Conservation (phyloP, 2,888 invertebrate species). For the Drosophila kuntzei region DNA sequence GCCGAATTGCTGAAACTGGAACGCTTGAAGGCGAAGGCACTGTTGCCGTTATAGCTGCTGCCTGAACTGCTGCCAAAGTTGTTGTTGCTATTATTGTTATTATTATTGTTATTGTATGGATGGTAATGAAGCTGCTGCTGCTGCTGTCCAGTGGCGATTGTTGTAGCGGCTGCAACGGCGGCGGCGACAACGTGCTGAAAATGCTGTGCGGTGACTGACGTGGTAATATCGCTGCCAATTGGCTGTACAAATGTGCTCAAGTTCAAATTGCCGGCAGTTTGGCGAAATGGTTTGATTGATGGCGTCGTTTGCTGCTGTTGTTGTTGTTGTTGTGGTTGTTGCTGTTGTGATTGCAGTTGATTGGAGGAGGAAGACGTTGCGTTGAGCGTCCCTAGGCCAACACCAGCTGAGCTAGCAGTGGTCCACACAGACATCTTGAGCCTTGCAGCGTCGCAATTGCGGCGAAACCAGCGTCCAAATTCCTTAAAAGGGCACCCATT, state of each 20-base stretch:
- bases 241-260: constrained; percentile 40
- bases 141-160: constrained; percentile 71
- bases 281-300: constrained; percentile 34
- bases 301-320: constrained; percentile 25
- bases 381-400: constrained; percentile 84
- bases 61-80: constrained; percentile 43
- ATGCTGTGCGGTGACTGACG: constrained; percentile 50
- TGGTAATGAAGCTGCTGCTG: constrained; percentile 54
- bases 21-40: constrained; percentile 58
- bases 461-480: constrained; percentile 24
- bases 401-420: constrained; percentile 88
- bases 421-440: constrained; percentile 89
- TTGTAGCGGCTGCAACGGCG: constrained; percentile 73
- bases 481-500: constrained; percentile 48
- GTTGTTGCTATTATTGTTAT: constrained; percentile 43
- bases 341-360: constrained; percentile 6
- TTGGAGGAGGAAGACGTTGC: constrained; percentile 12
- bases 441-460: constrained; percentile 11
- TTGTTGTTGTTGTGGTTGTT: constrained; percentile 1
- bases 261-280: constrained; percentile 41
- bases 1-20: constrained; percentile 68
- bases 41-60: constrained; percentile 50
- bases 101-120: constrained; percentile 43
- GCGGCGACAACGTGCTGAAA: constrained; percentile 76
- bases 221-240: constrained; percentile 41